Percentiles rank a stretch among this genome's conserved stretches.
Conservation (phyloP, 1,140 invertebrate genomes). For the Tetranychus cinnabarinus region DNA sequence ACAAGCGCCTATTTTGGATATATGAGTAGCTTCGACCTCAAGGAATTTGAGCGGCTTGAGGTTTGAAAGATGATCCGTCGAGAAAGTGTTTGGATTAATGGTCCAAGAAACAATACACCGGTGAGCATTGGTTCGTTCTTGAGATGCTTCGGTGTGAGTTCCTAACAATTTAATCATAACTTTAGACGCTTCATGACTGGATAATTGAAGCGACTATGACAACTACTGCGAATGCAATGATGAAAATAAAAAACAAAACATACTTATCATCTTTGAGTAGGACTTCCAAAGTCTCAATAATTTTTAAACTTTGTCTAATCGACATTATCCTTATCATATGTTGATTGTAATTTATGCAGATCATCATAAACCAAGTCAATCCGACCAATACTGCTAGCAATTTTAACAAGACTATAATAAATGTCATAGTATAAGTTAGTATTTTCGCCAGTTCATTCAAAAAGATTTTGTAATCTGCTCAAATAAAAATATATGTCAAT, state of each 20-base stretch:
- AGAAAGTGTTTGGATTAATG: constrained; percentile 77
- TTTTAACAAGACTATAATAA: constrained; percentile 65
- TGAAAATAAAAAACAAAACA: constrained; percentile 5
- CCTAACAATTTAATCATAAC: constrained; percentile 88
- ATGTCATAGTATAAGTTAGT: constrained; percentile 69
- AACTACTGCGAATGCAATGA: not conserved
- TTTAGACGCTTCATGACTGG: constrained; percentile 65
- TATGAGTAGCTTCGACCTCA: constrained; percentile 76
- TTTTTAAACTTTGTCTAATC: constrained; percentile 76
- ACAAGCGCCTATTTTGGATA: too few relatives aligned
- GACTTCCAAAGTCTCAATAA: constrained; percentile 59
- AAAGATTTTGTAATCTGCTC: constrained; percentile 32
- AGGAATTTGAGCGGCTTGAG: constrained; percentile 83
- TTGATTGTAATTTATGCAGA: constrained; percentile 38
- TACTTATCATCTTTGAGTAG: constrained; percentile 39
- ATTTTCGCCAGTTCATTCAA: constrained; percentile 61
- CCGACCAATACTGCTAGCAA: constrained; percentile 61
- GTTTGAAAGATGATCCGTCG: constrained; percentile 70
- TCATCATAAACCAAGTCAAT: constrained; percentile 39
- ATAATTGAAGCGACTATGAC: constrained; percentile 13
- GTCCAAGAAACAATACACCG: constrained; percentile 78
- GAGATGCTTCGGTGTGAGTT: constrained; percentile 82
- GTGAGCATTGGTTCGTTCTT: constrained; percentile 84
- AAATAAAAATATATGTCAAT: not conserved
- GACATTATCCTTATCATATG: constrained; percentile 52